Evolutionary conservation across 2,888 invertebrate species (phyloP).

Genomic region (Eupsilia transversa): DNA sequence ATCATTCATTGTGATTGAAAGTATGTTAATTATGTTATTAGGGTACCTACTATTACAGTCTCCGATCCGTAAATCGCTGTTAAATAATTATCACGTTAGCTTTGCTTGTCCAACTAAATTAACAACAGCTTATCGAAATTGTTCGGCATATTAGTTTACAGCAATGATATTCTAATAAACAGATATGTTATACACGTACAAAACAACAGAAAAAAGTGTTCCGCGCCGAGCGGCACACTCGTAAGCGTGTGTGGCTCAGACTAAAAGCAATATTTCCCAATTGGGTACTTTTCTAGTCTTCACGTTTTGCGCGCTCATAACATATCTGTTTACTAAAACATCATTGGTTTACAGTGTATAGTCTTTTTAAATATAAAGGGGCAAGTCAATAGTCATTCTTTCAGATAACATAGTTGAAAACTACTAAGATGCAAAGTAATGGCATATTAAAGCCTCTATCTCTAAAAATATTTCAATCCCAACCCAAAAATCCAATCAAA

Average conservation of each 20-base stretch:
- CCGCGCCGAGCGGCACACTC: too few relatives aligned
- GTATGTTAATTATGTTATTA: too few relatives aligned
- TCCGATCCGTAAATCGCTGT: background rate
- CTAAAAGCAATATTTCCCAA: too few relatives aligned
- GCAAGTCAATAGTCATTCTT: background rate
- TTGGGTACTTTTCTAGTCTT: too few relatives aligned
- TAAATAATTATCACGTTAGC: background rate
- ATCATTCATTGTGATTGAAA: too few relatives aligned
- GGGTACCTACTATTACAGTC: too few relatives aligned
- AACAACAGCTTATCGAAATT: background rate
- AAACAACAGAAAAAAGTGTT: too few relatives aligned
- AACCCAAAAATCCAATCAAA: slow-evolving; percentile 33
- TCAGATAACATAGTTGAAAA: background rate
- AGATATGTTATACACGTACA: too few relatives aligned
- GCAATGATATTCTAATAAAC: too few relatives aligned
- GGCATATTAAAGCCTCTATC: background rate
- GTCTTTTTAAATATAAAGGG: background rate
- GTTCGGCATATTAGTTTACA: background rate
- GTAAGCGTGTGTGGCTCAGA: too few relatives aligned
- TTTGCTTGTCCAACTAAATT: background rate
- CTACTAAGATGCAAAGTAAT: background rate
- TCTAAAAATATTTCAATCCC: background rate
- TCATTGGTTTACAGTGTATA: background rate
- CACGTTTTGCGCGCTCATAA: too few relatives aligned
- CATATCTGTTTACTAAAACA: too few relatives aligned